These are phyloP conservation scores for Hyaena hyaena DNA, from an alignment of 2,113 vertebrate genomes.

Conservation along the genomic window DNA sequence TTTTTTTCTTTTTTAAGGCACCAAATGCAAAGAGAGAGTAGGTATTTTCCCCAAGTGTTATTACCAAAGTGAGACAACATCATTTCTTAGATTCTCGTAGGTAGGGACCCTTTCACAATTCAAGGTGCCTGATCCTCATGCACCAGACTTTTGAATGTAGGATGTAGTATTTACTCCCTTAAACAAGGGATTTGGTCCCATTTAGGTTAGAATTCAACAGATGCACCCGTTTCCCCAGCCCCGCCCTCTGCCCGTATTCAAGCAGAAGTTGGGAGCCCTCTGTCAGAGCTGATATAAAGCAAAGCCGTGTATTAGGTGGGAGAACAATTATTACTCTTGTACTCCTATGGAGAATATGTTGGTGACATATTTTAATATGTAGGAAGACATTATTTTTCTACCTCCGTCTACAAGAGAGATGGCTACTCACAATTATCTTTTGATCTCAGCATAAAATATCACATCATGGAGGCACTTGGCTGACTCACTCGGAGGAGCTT, in stretches of 20 bases:
- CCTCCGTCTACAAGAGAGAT: not conserved
- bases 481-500: not conserved
- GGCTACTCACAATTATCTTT: not conserved
- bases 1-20: slow-evolving; percentile 35
- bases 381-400: not conserved
- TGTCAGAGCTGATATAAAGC: not conserved
- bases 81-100: slow-evolving; percentile 53
- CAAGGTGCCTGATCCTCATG: not conserved
- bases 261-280: not conserved
- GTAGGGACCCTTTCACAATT: not conserved
- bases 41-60: slow-evolving; percentile 69
- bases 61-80: slow-evolving; percentile 53
- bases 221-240: not conserved
- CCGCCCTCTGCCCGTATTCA: not conserved
- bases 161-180: not conserved
- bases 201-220: slow-evolving; percentile 42
- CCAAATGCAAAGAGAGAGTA: slow-evolving; percentile 70
- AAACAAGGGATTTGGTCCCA: not conserved
- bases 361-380: not conserved
- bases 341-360: not conserved
- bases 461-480: not conserved
- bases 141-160: slow-evolving; percentile 8
- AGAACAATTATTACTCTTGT: not conserved
- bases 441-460: not conserved
- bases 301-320: not conserved